A percentile compares a stretch with the other conserved stretches of the same genome.
These are phyloP conservation scores for Drosophila meridiana DNA, from an alignment of 2,888 invertebrate genomes.

Conservation along the genomic window DNA sequence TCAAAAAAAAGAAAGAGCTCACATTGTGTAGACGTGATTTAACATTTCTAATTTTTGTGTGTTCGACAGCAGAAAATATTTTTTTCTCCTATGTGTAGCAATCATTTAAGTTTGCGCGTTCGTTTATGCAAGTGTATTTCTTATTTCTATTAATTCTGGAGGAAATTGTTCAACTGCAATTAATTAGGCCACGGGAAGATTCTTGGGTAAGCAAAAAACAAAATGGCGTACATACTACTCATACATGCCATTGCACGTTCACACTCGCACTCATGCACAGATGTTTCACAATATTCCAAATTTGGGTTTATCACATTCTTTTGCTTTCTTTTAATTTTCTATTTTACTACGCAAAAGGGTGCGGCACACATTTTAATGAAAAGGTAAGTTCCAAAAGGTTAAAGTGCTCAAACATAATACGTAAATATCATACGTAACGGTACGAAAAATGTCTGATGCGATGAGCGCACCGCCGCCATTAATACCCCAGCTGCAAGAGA, in stretches of 20 bases:
- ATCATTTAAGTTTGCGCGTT: constrained; percentile 26
- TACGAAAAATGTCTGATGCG: constrained; percentile 75
- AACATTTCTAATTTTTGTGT: constrained; percentile 28
- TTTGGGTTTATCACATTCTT: constrained; percentile 25
- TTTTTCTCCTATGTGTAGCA: constrained; percentile 26
- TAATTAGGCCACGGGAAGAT: constrained; percentile 42
- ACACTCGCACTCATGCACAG: neutral
- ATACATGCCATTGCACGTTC: constrained; percentile 11
- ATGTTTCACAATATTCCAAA: constrained; percentile 14
- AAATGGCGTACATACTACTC: constrained; percentile 44
- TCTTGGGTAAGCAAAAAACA: constrained; percentile 56
- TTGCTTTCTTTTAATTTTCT: constrained; percentile 19
- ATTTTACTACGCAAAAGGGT: constrained; percentile 14
- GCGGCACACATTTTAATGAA: constrained; percentile 16
- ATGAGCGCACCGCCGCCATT: constrained; percentile 76
- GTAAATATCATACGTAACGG: constrained; percentile 14
- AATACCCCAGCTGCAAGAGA: constrained; percentile 83
- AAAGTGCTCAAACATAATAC: constrained; percentile 38
- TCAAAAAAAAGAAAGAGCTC: constrained; percentile 36
- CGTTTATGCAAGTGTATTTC: constrained; percentile 20
- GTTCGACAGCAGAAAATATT: constrained; percentile 10
- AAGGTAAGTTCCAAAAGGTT: constrained; percentile 61
- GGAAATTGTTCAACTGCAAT: constrained; percentile 10
- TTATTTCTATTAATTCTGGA: constrained; percentile 5
- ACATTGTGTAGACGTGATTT: constrained; percentile 40